Percentiles rank a stretch among this genome's conserved stretches.
These are phyloP conservation scores for Lepus townsendii DNA, from an alignment of 2,797 vertebrate species.

Conservation along the genomic window DNA sequence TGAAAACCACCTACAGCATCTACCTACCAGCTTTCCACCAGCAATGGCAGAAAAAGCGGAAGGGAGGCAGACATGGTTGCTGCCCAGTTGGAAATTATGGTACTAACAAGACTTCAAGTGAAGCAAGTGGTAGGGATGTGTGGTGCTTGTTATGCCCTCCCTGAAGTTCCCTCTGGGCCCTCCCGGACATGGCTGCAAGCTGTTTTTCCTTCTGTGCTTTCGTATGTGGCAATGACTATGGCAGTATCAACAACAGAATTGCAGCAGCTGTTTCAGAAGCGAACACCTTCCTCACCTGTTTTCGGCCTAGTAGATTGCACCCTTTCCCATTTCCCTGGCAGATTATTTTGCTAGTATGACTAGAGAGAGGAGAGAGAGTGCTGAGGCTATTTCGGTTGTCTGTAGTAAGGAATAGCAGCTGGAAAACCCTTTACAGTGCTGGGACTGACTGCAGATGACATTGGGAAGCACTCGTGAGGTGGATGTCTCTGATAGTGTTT, in stretches of 20 bases:
- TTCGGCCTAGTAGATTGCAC: background rate
- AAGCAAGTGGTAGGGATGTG: background rate
- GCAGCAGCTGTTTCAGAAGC: background rate
- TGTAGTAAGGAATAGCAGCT: background rate
- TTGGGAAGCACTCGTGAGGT: background rate
- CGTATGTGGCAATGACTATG: rapidly evolving
- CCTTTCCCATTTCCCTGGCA: background rate
- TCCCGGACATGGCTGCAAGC: background rate
- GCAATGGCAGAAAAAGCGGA: conserved; percentile 18
- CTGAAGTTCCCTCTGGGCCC: background rate
- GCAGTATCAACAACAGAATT: rapidly evolving
- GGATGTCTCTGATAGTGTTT: background rate
- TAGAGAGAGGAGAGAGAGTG: background rate
- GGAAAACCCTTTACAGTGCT: background rate
- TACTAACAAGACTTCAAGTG: background rate
- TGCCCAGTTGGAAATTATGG: conserved; percentile 19
- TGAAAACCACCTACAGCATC: conserved; percentile 1
- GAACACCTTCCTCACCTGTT: background rate
- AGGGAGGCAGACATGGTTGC: background rate
- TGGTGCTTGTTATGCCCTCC: background rate
- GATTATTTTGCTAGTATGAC: background rate
- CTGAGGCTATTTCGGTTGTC: no score
- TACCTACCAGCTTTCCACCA: background rate
- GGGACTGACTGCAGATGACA: background rate
- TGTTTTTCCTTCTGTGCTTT: background rate